Percentiles rank a stretch among this genome's conserved stretches.
Conservation (phyloP, 2,888 invertebrate genomes). For the Drosophila merina region DNA sequence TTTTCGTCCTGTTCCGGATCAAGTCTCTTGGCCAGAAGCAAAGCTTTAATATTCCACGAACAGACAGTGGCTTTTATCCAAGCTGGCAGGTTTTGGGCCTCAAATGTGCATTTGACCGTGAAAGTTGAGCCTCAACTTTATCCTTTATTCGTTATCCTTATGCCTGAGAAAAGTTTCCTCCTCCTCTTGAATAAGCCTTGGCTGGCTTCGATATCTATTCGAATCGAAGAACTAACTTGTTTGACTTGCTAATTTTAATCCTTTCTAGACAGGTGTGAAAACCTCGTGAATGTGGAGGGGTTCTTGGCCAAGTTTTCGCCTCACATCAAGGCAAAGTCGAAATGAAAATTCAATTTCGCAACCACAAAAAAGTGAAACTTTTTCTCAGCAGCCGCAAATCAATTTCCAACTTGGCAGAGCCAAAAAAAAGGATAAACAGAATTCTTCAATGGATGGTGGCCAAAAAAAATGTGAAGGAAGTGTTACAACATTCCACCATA, state of each 20-base stretch:
- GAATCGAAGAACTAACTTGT: conserved; percentile 30
- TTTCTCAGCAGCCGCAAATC: conserved; percentile 61
- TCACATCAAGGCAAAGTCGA: conserved; percentile 10
- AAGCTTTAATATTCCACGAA: conserved; percentile 19
- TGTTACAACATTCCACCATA: conserved; percentile 16
- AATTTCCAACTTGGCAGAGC: conserved; percentile 55
- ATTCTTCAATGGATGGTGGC: conserved; percentile 20
- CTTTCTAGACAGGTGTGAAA: conserved; percentile 20
- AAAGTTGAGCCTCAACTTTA: conserved; percentile 52
- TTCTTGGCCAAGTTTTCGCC: conserved; percentile 23
- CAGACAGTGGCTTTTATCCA: conserved; percentile 3
- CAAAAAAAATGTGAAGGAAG: conserved; percentile 26
- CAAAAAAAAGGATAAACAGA: conserved; percentile 22
- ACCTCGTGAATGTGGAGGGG: conserved; percentile 13
- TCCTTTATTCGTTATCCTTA: background rate
- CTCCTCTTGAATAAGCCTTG: conserved; percentile 22
- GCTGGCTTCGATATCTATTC: conserved; percentile 14
- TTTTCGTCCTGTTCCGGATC: background rate
- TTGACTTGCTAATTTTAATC: conserved; percentile 61
- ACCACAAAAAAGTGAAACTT: conserved; percentile 47
- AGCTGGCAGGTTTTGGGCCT: conserved; percentile 28
- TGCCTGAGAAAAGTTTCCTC: conserved; percentile 24
- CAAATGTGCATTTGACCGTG: conserved; percentile 35
- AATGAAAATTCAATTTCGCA: conserved; percentile 62
- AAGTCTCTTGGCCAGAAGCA: background rate